phyloP scores from a whole-genome alignment of 2,113 vertebrate species.

The Brachyistius frenatus region DNA sequence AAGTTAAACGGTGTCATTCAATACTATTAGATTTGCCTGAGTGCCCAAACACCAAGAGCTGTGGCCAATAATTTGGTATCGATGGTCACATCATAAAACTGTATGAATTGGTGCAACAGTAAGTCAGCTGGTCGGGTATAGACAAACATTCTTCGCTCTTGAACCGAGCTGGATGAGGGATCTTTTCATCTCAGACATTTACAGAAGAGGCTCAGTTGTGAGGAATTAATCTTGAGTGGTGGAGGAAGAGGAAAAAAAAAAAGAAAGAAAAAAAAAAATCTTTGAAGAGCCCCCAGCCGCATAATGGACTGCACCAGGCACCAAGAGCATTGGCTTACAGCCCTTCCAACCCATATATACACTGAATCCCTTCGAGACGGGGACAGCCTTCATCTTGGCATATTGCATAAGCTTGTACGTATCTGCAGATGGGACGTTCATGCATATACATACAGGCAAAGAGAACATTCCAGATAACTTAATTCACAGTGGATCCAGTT shows the following conservation, averaged over 20 bases:
- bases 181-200: conserved; percentile 36
- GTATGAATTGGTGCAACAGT: conserved; percentile 35
- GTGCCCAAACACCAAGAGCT: conserved; percentile 33
- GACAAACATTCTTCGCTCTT: conserved; percentile 60
- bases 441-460: conserved; percentile 78
- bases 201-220: conserved; percentile 48
- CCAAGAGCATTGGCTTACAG: conserved; percentile 70
- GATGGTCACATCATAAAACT: conserved; percentile 30
- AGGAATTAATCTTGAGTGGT: conserved; percentile 50
- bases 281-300: conserved; percentile 54
- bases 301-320: conserved; percentile 69
- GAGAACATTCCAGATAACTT: conserved; percentile 82
- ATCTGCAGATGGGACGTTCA: conserved; percentile 69
- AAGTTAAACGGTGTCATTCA: neutral
- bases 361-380: conserved; percentile 68
- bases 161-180: conserved; percentile 42
- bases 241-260: neutral
- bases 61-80: conserved; percentile 45
- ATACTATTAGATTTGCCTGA: conserved; percentile 6
- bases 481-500: conserved; percentile 89
- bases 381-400: conserved; percentile 78
- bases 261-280: conserved; percentile 14
- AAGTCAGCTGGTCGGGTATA: conserved; percentile 50
- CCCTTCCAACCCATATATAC: conserved; percentile 49
- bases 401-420: conserved; percentile 84